A percentile compares a stretch with the other conserved stretches of the same genome.
These are phyloP conservation scores for Leuciscus waleckii DNA, from an alignment of 2,797 vertebrate genomes.

Conservation along the genomic window DNA sequence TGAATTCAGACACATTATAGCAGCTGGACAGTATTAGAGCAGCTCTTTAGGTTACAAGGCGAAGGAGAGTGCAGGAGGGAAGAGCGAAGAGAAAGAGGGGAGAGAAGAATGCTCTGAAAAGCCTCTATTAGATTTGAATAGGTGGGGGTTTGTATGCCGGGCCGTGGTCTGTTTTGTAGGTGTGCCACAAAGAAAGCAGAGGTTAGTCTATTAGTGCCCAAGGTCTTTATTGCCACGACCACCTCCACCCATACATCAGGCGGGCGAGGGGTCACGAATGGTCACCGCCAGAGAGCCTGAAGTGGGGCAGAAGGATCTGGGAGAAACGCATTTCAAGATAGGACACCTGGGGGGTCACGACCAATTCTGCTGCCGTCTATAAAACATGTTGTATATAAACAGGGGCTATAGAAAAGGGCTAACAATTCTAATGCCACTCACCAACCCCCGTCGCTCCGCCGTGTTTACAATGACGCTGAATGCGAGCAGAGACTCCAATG, in stretches of 20 bases:
- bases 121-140: slow-evolving; percentile 51
- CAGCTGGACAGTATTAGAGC: slow-evolving; percentile 84
- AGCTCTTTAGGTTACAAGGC: slow-evolving; percentile 84
- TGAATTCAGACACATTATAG: slow-evolving; percentile 95
- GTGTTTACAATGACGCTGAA: slow-evolving; percentile 47
- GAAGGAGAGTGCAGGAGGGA: slow-evolving; percentile 68
- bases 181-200: slow-evolving; percentile 84
- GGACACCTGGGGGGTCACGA: slow-evolving; percentile 90
- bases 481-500: slow-evolving; percentile 10
- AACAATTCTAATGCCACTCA: slow-evolving; percentile 68
- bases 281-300: slow-evolving; percentile 75
- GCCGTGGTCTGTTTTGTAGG: slow-evolving; percentile 74
- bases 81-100: slow-evolving; percentile 48
- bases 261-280: slow-evolving; percentile 80
- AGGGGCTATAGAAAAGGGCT: slow-evolving; percentile 70
- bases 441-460: background rate
- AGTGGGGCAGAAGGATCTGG: slow-evolving; percentile 84
- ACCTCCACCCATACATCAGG: slow-evolving; percentile 86
- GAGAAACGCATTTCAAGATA: slow-evolving; percentile 86
- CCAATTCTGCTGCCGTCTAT: slow-evolving; percentile 77
- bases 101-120: slow-evolving; percentile 47
- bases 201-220: slow-evolving; percentile 95
- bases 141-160: slow-evolving; percentile 48
- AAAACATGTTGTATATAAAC: slow-evolving; percentile 73
- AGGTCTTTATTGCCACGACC: slow-evolving; percentile 80